phyloP scores from a whole-genome alignment of 2,888 invertebrate species.

The Protodeltote pygarga region DNA sequence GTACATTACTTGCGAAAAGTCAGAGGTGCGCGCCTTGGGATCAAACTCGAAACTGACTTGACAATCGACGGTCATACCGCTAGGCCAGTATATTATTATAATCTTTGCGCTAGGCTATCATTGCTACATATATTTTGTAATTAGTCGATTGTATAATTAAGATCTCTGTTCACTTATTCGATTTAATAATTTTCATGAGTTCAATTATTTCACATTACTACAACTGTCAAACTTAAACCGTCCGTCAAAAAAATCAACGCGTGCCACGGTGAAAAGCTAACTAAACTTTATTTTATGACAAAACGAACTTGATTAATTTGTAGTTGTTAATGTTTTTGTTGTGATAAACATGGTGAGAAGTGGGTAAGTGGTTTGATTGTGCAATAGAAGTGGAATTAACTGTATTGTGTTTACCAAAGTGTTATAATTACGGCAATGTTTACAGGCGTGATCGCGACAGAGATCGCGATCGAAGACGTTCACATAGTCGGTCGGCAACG shows the following conservation, averaged over 20 bases:
- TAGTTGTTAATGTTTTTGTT: conserved; percentile 31
- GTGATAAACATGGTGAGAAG: conserved; percentile 69
- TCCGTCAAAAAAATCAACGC: conserved; percentile 33
- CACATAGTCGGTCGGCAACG: conserved; percentile 87
- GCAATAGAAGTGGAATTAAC: neutral
- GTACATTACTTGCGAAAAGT: too few species aligned
- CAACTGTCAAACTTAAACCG: conserved; percentile 24
- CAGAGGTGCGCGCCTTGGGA: too few species aligned
- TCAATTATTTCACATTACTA: conserved; percentile 6
- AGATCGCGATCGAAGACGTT: conserved; percentile 85
- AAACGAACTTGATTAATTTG: conserved; percentile 17
- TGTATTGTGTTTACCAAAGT: neutral
- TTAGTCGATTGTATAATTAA: too few species aligned
- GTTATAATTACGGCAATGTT: conserved; percentile 25
- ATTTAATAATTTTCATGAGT: conserved; percentile 9
- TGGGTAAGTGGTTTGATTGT: conserved; percentile 66
- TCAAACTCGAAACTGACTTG: too few species aligned
- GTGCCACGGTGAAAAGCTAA: conserved; percentile 37
- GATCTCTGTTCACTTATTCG: too few species aligned
- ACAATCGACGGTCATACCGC: too few species aligned
- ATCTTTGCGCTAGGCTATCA: too few species aligned
- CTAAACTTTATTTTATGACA: conserved; percentile 12
- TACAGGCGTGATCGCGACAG: conserved; percentile 78
- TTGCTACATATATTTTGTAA: too few species aligned
- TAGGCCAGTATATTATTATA: too few species aligned